Conservation (phyloP, 2,888 invertebrate species). For the Sarcophaga variegata region DNA sequence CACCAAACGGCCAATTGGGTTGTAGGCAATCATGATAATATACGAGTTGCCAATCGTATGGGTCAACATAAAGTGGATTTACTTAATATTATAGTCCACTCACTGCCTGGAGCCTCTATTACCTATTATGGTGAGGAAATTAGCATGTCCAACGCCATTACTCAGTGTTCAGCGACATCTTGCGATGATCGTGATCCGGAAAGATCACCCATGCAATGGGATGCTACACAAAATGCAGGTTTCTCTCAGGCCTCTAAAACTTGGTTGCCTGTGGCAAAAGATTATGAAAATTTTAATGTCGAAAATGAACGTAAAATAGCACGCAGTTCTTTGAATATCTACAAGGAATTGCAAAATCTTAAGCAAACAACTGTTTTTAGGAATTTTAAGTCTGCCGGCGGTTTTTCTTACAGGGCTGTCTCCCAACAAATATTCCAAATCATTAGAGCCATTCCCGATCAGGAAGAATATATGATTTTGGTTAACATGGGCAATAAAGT, state of each 20-base stretch:
- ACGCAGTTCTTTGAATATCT: constrained; percentile 84
- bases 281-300: constrained; percentile 85
- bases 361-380: constrained; percentile 81
- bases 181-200: constrained; percentile 83
- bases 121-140: constrained; percentile 92
- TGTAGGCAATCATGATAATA: constrained; percentile 87
- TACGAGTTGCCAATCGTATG: constrained; percentile 85
- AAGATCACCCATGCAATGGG: constrained; percentile 86
- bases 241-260: constrained; percentile 84
- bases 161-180: constrained; percentile 79
- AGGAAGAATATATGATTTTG: constrained; percentile 77
- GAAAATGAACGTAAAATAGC: constrained; percentile 82
- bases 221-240: constrained; percentile 82
- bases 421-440: constrained; percentile 77
- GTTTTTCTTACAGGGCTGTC: constrained; percentile 76
- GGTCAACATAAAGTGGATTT: constrained; percentile 86
- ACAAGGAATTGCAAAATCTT: constrained; percentile 83
- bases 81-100: constrained; percentile 86
- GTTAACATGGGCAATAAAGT: constrained; percentile 77
- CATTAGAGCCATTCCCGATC: constrained; percentile 73
- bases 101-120: constrained; percentile 90
- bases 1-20: constrained; percentile 86
- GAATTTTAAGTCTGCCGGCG: constrained; percentile 74
- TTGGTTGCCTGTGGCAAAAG: constrained; percentile 87
- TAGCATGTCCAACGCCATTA: constrained; percentile 83